These are phyloP conservation scores for Trialeurodes vaporariorum DNA, from an alignment of 1,140 invertebrate species.

Conservation along the genomic window DNA sequence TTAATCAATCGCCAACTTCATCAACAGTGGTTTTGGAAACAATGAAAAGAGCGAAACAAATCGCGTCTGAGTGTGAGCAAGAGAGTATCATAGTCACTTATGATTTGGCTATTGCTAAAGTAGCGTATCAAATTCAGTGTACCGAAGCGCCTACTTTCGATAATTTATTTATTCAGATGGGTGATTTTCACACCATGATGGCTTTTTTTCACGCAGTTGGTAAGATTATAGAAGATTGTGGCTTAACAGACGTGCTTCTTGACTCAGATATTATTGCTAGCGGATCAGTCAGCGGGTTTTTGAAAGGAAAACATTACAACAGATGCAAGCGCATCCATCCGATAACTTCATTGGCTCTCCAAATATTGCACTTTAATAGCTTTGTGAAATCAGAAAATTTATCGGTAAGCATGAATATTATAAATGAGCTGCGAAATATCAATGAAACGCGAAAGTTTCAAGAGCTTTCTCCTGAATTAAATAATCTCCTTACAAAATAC, in stretches of 20 bases:
- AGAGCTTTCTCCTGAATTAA: no score
- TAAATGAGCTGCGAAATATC: not conserved
- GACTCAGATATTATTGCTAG: slow-evolving; percentile 33
- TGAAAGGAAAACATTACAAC: slow-evolving; percentile 38
- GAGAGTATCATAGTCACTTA: slow-evolving; percentile 31
- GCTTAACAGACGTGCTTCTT: slow-evolving; percentile 33
- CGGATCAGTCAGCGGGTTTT: slow-evolving; percentile 36
- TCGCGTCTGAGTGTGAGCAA: slow-evolving; percentile 26
- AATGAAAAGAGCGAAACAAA: slow-evolving; percentile 28
- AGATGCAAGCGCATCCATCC: slow-evolving; percentile 38
- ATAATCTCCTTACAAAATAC: no score
- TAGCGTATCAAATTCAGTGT: slow-evolving; percentile 33
- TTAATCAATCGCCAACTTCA: slow-evolving; percentile 33
- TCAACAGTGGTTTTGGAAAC: slow-evolving; percentile 31
- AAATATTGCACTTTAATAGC: slow-evolving; percentile 31
- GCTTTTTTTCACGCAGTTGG: slow-evolving; percentile 38
- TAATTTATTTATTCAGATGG: slow-evolving; percentile 38
- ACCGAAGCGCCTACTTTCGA: slow-evolving; percentile 28
- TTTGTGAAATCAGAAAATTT: slow-evolving; percentile 8
- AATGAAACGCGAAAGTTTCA: not conserved
- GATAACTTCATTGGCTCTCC: slow-evolving; percentile 32
- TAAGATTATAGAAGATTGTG: slow-evolving; percentile 35
- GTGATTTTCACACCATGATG: slow-evolving; percentile 38
- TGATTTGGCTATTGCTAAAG: slow-evolving; percentile 35
- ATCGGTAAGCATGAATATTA: not conserved